Evolutionary conservation across 2,113 vertebrate genomes (phyloP).

Genomic region (Dipodomys stephensi): DNA sequence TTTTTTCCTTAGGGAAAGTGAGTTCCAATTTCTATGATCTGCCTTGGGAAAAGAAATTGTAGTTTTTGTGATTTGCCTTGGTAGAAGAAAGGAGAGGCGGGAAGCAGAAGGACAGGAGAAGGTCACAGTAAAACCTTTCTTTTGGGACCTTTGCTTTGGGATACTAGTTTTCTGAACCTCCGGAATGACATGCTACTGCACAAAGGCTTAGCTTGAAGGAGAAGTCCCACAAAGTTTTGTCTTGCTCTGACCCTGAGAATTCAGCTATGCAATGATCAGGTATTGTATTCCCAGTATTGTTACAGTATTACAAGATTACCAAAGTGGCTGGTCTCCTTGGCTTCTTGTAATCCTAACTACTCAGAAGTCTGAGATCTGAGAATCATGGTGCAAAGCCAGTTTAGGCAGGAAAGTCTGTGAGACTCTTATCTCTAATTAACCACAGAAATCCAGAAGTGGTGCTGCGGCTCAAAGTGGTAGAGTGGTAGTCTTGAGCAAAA

Average conservation of each 20-base stretch:
- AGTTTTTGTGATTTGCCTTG: not conserved
- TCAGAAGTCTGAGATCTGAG: too few species aligned
- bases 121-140: not conserved
- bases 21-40: not conserved
- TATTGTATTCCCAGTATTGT: not conserved
- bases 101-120: not conserved
- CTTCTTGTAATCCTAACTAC: too few species aligned
- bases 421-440: too few species aligned
- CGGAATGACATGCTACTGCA: too few species aligned
- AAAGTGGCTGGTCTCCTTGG: too few species aligned
- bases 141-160: not conserved
- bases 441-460: too few species aligned
- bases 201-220: not conserved
- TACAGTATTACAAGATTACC: not conserved
- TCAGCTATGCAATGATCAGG: too few species aligned
- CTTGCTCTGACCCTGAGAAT: not conserved
- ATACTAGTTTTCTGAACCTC: too few species aligned
- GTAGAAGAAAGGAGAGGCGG: not conserved
- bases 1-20: not conserved
- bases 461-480: too few species aligned
- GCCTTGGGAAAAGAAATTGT: not conserved
- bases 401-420: too few species aligned
- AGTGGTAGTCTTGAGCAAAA: too few species aligned
- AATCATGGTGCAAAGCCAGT: too few species aligned
- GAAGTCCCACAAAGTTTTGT: not conserved